A percentile compares a stretch with the other conserved stretches of the same genome.
These are phyloP conservation scores for Cuniculus paca DNA, from an alignment of 2,797 vertebrate species.

Conservation along the genomic window DNA sequence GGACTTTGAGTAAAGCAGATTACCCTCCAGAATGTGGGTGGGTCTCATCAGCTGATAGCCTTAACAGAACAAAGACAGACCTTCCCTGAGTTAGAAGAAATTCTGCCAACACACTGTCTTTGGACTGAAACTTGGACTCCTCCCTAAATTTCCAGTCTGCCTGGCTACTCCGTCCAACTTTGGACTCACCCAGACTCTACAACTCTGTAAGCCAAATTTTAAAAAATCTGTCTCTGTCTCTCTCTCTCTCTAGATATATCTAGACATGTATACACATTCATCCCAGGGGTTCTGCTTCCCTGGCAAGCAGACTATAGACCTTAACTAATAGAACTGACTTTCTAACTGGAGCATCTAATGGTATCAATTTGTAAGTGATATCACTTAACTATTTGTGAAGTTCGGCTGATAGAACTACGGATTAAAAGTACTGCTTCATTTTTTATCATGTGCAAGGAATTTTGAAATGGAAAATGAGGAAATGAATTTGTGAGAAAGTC, in stretches of 20 bases:
- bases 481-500: slow-evolving; percentile 14
- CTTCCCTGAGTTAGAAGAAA: neutral
- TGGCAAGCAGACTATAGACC: neutral
- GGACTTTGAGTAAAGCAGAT: slow-evolving; percentile 43
- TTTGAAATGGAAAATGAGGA: slow-evolving; percentile 4
- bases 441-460: slow-evolving; percentile 25
- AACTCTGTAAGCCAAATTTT: neutral
- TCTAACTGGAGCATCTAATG: neutral
- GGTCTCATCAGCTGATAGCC: slow-evolving; percentile 1
- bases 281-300: slow-evolving; percentile 17
- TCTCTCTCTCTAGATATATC: neutral
- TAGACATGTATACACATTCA: neutral
- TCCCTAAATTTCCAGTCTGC: neutral
- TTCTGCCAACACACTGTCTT: neutral
- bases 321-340: slow-evolving; percentile 42
- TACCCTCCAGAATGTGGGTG: neutral
- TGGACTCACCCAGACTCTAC: neutral
- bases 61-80: neutral
- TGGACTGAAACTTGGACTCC: neutral
- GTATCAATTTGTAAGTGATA: neutral
- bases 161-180: neutral
- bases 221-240: neutral
- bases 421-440: neutral
- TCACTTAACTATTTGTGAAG: slow-evolving; percentile 42
- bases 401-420: neutral